phyloP scores from a whole-genome alignment of 2,797 vertebrate species.

The Sebastes cheni region DNA sequence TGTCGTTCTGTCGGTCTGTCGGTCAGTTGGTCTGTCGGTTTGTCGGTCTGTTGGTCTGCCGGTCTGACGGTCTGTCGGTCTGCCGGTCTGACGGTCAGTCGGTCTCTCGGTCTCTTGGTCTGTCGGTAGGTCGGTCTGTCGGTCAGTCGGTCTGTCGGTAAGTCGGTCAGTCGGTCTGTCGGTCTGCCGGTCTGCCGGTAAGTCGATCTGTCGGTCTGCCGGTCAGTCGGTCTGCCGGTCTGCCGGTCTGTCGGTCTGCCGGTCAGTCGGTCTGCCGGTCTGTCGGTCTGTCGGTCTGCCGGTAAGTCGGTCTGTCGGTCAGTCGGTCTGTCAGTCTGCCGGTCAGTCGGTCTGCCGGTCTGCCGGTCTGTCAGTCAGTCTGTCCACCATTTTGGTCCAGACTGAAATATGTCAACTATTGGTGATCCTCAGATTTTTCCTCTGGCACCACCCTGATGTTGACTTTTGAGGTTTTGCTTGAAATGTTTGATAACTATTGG shows the following conservation, averaged over 20 bases:
- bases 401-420: not conserved
- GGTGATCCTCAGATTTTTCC: not conserved
- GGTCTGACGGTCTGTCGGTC: too few relatives aligned
- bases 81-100: fast-evolving
- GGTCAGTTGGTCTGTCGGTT: fast-evolving
- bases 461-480: not conserved
- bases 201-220: too few relatives aligned
- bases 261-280: too few relatives aligned
- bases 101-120: too few relatives aligned
- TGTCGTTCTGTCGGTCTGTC: not conserved
- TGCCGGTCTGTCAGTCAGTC: too few relatives aligned
- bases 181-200: fast-evolving
- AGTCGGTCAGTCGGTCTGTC: too few relatives aligned
- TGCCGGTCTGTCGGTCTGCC: too few relatives aligned
- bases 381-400: not conserved
- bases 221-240: fast-evolving
- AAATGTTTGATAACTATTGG: not conserved
- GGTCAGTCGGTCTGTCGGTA: too few relatives aligned
- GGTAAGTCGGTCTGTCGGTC: too few relatives aligned
- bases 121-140: fast-evolving
- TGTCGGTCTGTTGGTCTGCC: not conserved
- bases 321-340: too few relatives aligned
- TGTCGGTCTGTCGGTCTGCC: fast-evolving
- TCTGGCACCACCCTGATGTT: not conserved
- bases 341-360: too few relatives aligned